Evolutionary conservation across 2,888 invertebrate species (phyloP).

Genomic region (Oscheius sp.): DNA sequence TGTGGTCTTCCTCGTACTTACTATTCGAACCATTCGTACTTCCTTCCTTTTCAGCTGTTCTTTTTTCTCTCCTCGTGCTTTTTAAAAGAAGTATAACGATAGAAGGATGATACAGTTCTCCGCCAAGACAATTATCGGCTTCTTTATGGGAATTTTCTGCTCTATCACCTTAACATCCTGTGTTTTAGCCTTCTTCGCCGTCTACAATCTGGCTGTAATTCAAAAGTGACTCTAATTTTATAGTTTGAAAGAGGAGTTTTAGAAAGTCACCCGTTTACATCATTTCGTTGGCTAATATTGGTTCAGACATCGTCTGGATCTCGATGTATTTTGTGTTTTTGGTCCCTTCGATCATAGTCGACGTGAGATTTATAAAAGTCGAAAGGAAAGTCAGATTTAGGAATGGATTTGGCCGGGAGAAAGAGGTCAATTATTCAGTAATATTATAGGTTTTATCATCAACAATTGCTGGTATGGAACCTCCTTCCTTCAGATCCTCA

Average conservation of each 20-base stretch:
- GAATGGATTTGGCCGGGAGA: constrained; percentile 16
- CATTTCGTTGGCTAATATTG: constrained; percentile 17
- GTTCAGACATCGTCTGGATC: constrained; percentile 20
- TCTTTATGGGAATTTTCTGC: constrained; percentile 10
- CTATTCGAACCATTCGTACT: too few species aligned
- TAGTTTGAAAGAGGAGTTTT: not conserved
- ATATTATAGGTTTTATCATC: constrained; percentile 15
- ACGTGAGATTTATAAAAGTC: not conserved
- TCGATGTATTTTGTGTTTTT: constrained; percentile 21
- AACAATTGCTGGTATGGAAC: constrained; percentile 25
- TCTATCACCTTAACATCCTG: not conserved
- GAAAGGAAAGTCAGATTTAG: not conserved
- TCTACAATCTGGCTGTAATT: constrained; percentile 15
- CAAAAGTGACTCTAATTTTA: not conserved
- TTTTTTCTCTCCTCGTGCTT: too few species aligned
- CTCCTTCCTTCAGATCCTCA: constrained; percentile 14
- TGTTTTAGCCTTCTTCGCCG: constrained; percentile 2
- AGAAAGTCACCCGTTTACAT: constrained; percentile 20
- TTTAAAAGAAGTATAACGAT: too few species aligned
- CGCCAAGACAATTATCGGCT: constrained; percentile 9
- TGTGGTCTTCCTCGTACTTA: too few species aligned
- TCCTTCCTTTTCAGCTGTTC: too few species aligned
- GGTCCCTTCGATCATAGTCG: constrained; percentile 8
- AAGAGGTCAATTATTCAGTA: constrained; percentile 18
- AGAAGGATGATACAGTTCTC: constrained; percentile 4